Evolutionary conservation across 2,113 vertebrate species (phyloP), one percentile per base, ranked within the genome.

Genomic region (Triplophysa rosa): DNA sequence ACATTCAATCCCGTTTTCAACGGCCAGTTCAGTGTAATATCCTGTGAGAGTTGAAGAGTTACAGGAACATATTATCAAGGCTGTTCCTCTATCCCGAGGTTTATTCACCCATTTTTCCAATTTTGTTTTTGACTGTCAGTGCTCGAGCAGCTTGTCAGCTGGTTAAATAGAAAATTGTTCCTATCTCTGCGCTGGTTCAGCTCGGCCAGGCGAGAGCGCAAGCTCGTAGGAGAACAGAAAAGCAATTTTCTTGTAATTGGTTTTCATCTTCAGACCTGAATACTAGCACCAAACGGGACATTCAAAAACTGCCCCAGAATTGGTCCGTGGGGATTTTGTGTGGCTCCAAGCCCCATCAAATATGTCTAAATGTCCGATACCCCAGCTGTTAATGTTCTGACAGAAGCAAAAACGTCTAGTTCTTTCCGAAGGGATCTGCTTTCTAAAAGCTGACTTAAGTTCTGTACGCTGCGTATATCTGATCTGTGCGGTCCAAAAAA

Each of bases 211-310:
- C 8, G 24, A 54, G 75, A 66, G 49, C 75, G 29, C 75, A 24
- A 24, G 71, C 67, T 37, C 54, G 13, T 42, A 54, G 14, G 52
- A 84, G 72, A 82, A 80, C 82, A 79, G 69, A 77, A 82, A 84
- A 67, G 80, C 77, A 77, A 69, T 80, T 80, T 77, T 79, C 77
- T 52, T 59, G 67, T 84, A 73, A 84, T 82, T 82, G 83, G 79
- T 81, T 86, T 86, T 81, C 77, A 80, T 84, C 80, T 68, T 82
- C 49, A 61, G 37, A 74, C 72, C 67, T 65, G 68, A 71, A 77
- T 77, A 70, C 62, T 59, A 49, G 54, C 61, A 79, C 62, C 45
- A 71, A 52, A 56, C 42, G n/a, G 82, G 82, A 75, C 67, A 80
- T 81, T 79, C 62, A 79, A 80, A 82, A 82, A 70, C 42, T 70